phyloP scores from a whole-genome alignment of 2,888 invertebrate species.

The Molanna angustata region DNA sequence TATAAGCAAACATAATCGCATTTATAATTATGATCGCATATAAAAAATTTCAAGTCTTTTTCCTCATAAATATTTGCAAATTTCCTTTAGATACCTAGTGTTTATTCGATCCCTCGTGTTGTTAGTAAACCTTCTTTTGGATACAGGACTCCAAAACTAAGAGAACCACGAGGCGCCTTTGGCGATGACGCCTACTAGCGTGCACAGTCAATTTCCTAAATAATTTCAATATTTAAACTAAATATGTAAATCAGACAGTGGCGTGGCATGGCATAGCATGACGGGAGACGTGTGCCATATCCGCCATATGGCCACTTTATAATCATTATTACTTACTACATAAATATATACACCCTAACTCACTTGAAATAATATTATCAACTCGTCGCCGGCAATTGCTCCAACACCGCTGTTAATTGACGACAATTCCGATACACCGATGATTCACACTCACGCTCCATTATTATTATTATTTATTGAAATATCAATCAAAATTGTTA shows the following conservation, averaged over 20 bases:
- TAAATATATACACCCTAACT: too few species aligned
- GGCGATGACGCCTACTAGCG: constrained; percentile 13
- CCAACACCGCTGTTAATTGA: constrained; percentile 31
- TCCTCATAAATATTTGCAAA: too few species aligned
- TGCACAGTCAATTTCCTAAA: constrained; percentile 25
- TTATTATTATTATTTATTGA: too few species aligned
- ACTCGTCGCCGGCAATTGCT: constrained; percentile 25
- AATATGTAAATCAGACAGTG: constrained; percentile 32
- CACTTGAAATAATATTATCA: too few species aligned
- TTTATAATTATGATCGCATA: too few species aligned
- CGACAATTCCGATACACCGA: constrained; percentile 26
- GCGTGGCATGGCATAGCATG: constrained; percentile 11
- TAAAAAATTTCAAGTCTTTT: too few species aligned
- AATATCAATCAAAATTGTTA: constrained; percentile 19
- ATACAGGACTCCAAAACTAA: too few species aligned
- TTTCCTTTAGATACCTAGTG: too few species aligned
- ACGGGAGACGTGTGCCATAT: constrained; percentile 8
- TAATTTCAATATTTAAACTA: constrained; percentile 31
- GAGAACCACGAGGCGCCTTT: constrained; percentile 8
- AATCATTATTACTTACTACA: constrained; percentile 3
- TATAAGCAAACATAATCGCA: too few species aligned
- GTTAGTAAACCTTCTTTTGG: too few species aligned
- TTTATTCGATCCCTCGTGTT: too few species aligned
- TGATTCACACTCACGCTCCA: constrained; percentile 33
- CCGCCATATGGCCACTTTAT: constrained; percentile 14